Conservation (phyloP, 2,113 vertebrate genomes). For the Melanostigma gelatinosum region DNA sequence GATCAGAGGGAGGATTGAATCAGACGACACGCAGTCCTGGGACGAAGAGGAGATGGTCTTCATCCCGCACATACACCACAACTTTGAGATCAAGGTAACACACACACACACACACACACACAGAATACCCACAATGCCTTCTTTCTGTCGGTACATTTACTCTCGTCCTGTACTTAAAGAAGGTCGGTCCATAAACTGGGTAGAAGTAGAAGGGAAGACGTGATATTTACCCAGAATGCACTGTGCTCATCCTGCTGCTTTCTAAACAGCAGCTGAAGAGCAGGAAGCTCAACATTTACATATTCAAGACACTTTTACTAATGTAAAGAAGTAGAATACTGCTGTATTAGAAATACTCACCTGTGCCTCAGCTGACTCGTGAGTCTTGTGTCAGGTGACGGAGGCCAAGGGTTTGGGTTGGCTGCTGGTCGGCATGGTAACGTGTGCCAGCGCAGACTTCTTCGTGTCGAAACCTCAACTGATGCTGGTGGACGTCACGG, state of each 20-base stretch:
- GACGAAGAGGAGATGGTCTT: slow-evolving; percentile 93
- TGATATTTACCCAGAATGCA: too few relatives aligned
- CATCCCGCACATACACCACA: slow-evolving; percentile 89
- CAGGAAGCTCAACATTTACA: too few relatives aligned
- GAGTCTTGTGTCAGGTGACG: slow-evolving; percentile 85
- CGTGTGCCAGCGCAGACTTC: slow-evolving; percentile 90
- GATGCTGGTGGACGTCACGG: slow-evolving; percentile 94
- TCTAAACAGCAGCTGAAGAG: too few relatives aligned
- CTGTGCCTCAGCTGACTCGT: too few relatives aligned
- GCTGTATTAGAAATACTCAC: too few relatives aligned
- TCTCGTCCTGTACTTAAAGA: not conserved
- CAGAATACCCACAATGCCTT: not conserved
- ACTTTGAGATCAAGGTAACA: slow-evolving; percentile 94
- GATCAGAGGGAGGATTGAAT: slow-evolving; percentile 91
- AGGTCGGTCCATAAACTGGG: too few relatives aligned
- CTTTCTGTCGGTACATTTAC: not conserved
- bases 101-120: not conserved
- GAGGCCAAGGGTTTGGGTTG: slow-evolving; percentile 92
- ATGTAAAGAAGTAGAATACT: too few relatives aligned
- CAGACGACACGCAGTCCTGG: slow-evolving; percentile 93
- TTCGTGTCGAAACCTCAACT: slow-evolving; percentile 89
- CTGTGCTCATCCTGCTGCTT: too few relatives aligned
- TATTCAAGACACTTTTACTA: not conserved
- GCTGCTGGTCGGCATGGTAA: slow-evolving; percentile 89
- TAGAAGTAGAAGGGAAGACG: too few relatives aligned